Conservation (phyloP, 2,888 invertebrate species). For the Hoplodrina blanda region DNA sequence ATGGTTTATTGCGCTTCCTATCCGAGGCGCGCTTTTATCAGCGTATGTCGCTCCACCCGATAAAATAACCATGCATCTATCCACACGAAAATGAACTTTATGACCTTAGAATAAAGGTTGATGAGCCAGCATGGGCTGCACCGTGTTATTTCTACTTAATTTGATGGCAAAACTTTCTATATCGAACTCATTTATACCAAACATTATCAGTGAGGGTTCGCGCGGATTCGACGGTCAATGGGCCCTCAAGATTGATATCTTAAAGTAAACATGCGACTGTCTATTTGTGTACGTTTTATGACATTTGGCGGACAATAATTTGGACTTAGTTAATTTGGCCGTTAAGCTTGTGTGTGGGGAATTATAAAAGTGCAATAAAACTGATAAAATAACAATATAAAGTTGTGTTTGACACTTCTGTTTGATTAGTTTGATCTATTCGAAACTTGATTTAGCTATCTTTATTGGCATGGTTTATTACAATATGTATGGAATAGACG, state of each 20-base stretch:
- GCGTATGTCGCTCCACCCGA: conserved; percentile 78
- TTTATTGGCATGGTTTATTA: neutral
- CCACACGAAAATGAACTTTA: conserved; percentile 67
- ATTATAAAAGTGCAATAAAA: conserved; percentile 59
- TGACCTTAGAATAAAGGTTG: conserved; percentile 22
- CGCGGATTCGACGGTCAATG: conserved; percentile 74
- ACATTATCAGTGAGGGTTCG: conserved; percentile 80
- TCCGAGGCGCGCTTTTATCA: conserved; percentile 83
- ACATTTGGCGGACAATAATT: conserved; percentile 60
- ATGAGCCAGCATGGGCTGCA: conserved; percentile 26
- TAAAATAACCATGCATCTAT: conserved; percentile 36
- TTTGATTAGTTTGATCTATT: conserved; percentile 8
- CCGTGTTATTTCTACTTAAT: conserved; percentile 82
- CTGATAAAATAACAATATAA: conserved; percentile 55
- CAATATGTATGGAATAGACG: neutral
- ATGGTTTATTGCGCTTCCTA: conserved; percentile 85
- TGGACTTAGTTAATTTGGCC: conserved; percentile 66
- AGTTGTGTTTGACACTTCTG: conserved; percentile 56
- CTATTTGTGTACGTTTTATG: conserved; percentile 70
- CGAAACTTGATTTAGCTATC: neutral
- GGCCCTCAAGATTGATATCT: conserved; percentile 76
- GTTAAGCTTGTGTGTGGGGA: conserved; percentile 62
- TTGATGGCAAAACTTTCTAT: conserved; percentile 87
- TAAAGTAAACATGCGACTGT: conserved; percentile 59
- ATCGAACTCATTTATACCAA: conserved; percentile 85